Percentiles rank a stretch among this genome's conserved stretches.
These are phyloP conservation scores for Silurus meridionalis DNA, from an alignment of 2,113 vertebrate species.

Conservation along the genomic window DNA sequence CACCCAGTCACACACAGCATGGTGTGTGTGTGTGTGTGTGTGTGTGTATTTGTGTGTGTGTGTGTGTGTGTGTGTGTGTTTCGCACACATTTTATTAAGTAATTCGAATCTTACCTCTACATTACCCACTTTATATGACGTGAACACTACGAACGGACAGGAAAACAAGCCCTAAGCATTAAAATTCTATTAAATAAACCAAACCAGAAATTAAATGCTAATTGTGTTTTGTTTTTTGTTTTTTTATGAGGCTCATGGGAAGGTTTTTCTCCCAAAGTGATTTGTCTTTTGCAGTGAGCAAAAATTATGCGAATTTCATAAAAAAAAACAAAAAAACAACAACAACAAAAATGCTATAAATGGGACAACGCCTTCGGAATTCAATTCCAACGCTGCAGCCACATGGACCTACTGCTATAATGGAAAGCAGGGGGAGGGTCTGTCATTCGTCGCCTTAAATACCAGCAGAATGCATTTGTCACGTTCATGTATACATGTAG, in stretches of 20 bases:
- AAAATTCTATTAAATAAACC: not conserved
- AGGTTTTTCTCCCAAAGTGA: constrained; percentile 6
- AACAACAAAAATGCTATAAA: too few species aligned
- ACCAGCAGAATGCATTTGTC: not conserved
- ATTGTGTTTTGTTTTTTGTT: not conserved
- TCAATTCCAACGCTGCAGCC: not conserved
- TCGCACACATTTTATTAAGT: not conserved
- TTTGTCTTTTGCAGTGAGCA: not conserved
- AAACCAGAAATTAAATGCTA: constrained; percentile 16
- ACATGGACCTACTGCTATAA: not conserved
- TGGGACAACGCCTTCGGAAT: not conserved
- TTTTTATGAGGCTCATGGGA: not conserved
- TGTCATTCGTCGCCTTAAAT: not conserved
- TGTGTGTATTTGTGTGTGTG: not conserved
- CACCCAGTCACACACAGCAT: constrained; percentile 39
- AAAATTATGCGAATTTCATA: not conserved
- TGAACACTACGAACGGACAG: not conserved
- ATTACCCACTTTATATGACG: not conserved
- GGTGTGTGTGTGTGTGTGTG: not conserved
- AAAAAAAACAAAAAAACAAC: not conserved
- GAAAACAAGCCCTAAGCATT: not conserved
- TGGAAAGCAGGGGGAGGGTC: not conserved
- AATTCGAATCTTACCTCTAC: not conserved
- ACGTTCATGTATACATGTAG: not conserved
- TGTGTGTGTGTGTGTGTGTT: constrained; percentile 25